Percentiles rank a stretch among this genome's conserved stretches.
phyloP scores from a whole-genome alignment of 2,888 invertebrate genomes.

The Ametastegia equiseti region DNA sequence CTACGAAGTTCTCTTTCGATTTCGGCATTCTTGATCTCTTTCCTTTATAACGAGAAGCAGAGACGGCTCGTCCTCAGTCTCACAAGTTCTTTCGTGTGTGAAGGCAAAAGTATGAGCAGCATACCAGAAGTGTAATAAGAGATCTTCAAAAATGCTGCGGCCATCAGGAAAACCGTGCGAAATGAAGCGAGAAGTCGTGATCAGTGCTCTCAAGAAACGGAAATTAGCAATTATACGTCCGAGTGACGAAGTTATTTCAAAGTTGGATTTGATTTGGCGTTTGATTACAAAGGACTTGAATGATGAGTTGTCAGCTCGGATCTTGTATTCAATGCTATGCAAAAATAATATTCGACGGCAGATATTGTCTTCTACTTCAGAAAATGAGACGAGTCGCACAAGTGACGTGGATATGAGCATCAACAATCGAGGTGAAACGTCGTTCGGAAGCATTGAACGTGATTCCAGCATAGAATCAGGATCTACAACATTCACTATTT shows the following conservation, averaged over 20 bases:
- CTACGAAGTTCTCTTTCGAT: not conserved
- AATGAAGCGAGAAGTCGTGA: not conserved
- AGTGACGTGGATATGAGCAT: constrained; percentile 40
- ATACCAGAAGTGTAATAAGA: not conserved
- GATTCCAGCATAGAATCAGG: not conserved
- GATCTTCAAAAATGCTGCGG: not conserved
- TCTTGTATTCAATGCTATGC: not conserved
- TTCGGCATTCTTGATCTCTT: not conserved
- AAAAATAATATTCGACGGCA: not conserved
- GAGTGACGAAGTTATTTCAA: not conserved
- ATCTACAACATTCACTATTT: not conserved
- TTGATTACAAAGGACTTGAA: not conserved
- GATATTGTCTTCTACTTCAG: not conserved
- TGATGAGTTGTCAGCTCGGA: not conserved
- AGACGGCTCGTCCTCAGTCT: not conserved
- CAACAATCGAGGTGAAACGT: not conserved
- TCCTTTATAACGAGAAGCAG: not conserved
- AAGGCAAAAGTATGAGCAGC: not conserved
- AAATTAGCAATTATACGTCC: not conserved
- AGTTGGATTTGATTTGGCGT: not conserved
- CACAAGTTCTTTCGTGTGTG: not conserved
- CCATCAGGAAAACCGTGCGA: not conserved
- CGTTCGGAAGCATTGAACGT: not conserved
- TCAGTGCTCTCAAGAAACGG: not conserved
- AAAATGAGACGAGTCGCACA: not conserved